Evolutionary conservation across 2,113 vertebrate genomes (phyloP).

Genomic region (Paradisaea rubra): DNA sequence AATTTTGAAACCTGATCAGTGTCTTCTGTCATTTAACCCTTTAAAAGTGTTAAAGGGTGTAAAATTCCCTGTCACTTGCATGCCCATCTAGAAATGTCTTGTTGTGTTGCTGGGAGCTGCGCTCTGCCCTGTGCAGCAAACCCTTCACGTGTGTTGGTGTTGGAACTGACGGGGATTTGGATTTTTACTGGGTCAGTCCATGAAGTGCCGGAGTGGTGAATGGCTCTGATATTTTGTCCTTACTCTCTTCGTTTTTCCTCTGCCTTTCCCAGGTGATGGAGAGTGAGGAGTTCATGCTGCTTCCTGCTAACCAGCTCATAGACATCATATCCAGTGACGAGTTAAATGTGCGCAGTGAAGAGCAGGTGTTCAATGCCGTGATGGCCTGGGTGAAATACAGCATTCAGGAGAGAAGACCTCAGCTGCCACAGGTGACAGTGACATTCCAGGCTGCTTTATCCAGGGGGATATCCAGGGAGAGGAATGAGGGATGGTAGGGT

Average conservation of each 20-base stretch:
- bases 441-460: not conserved
- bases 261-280: constrained; percentile 87
- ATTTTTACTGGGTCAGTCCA: not conserved
- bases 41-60: not conserved
- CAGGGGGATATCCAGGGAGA: not conserved
- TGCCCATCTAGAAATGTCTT: not conserved
- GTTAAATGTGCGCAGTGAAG: constrained; percentile 95
- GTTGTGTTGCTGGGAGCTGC: not conserved
- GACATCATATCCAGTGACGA: constrained; percentile 99
- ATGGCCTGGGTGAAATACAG: constrained; percentile 99
- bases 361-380: constrained; percentile 96
- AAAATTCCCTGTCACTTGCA: not conserved
- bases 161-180: not conserved
- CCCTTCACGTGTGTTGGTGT: not conserved
- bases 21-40: not conserved
- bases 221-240: not conserved
- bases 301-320: constrained; percentile 96
- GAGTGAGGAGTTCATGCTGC: constrained; percentile 98
- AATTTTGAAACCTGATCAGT: not conserved
- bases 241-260: not conserved
- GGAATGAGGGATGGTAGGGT: not conserved
- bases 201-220: not conserved
- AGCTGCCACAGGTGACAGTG: constrained; percentile 87
- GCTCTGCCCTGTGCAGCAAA: not conserved
- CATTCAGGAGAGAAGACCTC: constrained; percentile 93